Conservation (phyloP, 2,797 vertebrate species). For the Sibirionetta formosa region DNA sequence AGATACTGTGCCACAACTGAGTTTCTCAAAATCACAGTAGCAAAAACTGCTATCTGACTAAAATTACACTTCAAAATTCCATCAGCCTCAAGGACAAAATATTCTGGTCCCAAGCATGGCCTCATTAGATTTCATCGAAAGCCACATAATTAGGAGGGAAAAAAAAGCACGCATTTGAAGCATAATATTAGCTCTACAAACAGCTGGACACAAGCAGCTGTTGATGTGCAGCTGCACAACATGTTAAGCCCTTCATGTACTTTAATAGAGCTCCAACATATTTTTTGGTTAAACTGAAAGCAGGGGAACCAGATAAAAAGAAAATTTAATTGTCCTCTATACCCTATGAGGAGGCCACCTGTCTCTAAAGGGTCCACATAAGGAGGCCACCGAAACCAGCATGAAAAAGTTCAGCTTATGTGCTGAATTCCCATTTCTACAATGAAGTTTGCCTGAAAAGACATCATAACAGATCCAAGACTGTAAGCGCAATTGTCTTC, state of each 20-base stretch:
- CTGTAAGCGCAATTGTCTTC: neutral
- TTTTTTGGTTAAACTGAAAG: neutral
- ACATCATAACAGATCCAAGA: neutral
- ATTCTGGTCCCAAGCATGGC: neutral
- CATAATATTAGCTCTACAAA: slow-evolving; percentile 36
- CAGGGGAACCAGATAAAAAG: neutral
- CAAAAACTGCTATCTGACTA: neutral
- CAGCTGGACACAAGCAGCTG: slow-evolving; percentile 51
- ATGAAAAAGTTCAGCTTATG: neutral
- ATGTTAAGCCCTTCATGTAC: neutral
- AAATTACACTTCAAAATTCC: slow-evolving; percentile 10
- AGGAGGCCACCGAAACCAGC: neutral
- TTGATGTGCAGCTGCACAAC: slow-evolving; percentile 23
- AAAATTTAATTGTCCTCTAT: neutral
- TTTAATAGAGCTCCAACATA: neutral
- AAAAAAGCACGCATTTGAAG: neutral
- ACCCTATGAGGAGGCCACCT: neutral
- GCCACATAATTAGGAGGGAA: neutral
- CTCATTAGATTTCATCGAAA: slow-evolving; percentile 24
- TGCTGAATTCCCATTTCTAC: neutral
- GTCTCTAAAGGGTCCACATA: neutral
- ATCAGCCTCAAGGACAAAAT: neutral
- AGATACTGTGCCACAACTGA: neutral
- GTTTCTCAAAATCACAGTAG: neutral
- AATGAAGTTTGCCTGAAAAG: neutral